Base-by-base conservation (phyloP, 2,888 invertebrate genomes). In the Drosophila nr. medialis region DNA sequence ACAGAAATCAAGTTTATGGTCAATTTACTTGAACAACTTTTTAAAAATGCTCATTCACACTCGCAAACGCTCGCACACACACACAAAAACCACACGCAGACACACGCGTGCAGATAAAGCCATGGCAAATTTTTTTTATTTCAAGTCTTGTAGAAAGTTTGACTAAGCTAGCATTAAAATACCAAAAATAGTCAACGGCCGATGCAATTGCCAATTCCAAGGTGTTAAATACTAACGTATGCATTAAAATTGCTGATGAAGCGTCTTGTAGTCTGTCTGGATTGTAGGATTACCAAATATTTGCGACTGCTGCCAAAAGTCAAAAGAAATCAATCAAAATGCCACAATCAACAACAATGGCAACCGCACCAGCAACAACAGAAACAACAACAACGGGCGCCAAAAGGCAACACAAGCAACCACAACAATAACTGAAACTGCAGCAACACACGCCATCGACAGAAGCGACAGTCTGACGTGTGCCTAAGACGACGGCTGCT, bases 291-390 rank as follows among this genome's bases (percentile, higher is more conserved):
- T 87, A 89, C 86, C 86, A 88, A 88, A 88, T 86, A 81, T 84
- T 90, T 86, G 83, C 74, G 77, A 88, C 81, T 80, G 85, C 75
- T 80, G 85, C 77, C 89, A 86, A 90, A 90, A 88, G 89, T 90
- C 86, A 84, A 86, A 84, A 83, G 84, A 88, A 88, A 88, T 88
- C 90, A 88, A 88, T 90, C 83, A 83, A 87, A 81, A 78, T 84
- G 83, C 82, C 80, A 81, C 80, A 79, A 81, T 87, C 89, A 81
- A 75, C 89, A 81, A 87, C 77, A 77, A 72, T 64, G 69, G 74
- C 77, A 72, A 48, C 75, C 64, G 38, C 64, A 59, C 18, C 30
- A 56, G 24, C 72, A 75, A 51, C 61, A 34, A 58, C 4, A 38
- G 18, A 69, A 74, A 36, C 61, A 55, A 29, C 40, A 40, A 32